Conservation (phyloP, 2,113 vertebrate genomes). For the Platichthys flesus region DNA sequence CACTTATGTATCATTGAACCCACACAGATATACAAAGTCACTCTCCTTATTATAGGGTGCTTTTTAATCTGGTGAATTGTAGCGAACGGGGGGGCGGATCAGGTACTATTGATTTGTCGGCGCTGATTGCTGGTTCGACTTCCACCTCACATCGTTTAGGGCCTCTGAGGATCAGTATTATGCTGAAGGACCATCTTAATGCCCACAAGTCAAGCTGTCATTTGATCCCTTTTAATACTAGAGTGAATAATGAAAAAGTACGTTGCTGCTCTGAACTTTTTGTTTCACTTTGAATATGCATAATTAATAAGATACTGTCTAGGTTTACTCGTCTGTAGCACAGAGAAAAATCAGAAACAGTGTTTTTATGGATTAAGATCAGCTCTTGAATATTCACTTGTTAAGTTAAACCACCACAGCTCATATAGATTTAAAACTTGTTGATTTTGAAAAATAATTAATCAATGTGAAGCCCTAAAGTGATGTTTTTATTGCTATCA, state of each 20-base stretch:
- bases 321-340: neutral
- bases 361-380: neutral
- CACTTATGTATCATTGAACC: neutral
- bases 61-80: conserved; percentile 37
- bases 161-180: conserved; percentile 35
- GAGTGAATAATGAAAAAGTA: conserved; percentile 21
- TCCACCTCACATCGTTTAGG: conserved; percentile 29
- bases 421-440: neutral
- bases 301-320: neutral
- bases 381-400: neutral
- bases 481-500: neutral
- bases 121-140: conserved; percentile 55
- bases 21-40: neutral
- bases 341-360: conserved; percentile 9
- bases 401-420: neutral
- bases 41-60: conserved; percentile 4
- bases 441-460: neutral
- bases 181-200: conserved; percentile 52
- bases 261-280: conserved; percentile 14
- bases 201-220: conserved; percentile 43
- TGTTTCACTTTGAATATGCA: conserved; percentile 25
- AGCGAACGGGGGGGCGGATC: neutral
- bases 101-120: conserved; percentile 46
- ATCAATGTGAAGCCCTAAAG: neutral
- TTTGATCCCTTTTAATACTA: conserved; percentile 35